These are phyloP conservation scores for Nipponia nippon DNA, from an alignment of 2,113 vertebrate species.

Conservation along the genomic window DNA sequence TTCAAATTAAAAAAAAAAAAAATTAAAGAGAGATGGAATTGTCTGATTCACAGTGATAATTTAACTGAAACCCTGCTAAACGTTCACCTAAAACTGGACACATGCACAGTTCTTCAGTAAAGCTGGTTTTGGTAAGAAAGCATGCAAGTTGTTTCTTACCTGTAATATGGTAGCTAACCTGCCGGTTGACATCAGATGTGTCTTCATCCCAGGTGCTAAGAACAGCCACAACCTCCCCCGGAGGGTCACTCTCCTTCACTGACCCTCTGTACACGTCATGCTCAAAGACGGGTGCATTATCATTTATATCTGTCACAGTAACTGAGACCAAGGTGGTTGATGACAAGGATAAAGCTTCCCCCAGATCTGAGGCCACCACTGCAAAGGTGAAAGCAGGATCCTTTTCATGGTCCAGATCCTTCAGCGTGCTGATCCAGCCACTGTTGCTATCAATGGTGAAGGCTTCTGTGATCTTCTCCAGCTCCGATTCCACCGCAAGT, in stretches of 20 bases:
- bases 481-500: constrained; percentile 76
- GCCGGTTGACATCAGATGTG: constrained; percentile 86
- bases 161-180: constrained; percentile 97
- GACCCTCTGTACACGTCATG: constrained; percentile 85
- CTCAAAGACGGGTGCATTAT: constrained; percentile 88
- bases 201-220: constrained; percentile 93
- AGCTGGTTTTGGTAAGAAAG: neutral
- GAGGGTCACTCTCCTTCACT: constrained; percentile 90
- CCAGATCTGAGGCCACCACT: constrained; percentile 91
- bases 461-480: constrained; percentile 70
- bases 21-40: neutral
- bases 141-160: constrained; percentile 75
- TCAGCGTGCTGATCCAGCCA: constrained; percentile 93
- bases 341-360: constrained; percentile 86
- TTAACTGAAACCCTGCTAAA: neutral
- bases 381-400: constrained; percentile 85
- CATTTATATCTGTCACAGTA: constrained; percentile 89
- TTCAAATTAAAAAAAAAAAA: neutral
- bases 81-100: neutral
- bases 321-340: constrained; percentile 86
- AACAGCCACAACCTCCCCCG: constrained; percentile 92
- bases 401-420: constrained; percentile 90
- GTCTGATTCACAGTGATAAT: neutral
- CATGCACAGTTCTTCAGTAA: neutral
- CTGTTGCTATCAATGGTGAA: constrained; percentile 91